phyloP scores from a whole-genome alignment of 1,140 invertebrate species.

The Drosophila athabasca region DNA sequence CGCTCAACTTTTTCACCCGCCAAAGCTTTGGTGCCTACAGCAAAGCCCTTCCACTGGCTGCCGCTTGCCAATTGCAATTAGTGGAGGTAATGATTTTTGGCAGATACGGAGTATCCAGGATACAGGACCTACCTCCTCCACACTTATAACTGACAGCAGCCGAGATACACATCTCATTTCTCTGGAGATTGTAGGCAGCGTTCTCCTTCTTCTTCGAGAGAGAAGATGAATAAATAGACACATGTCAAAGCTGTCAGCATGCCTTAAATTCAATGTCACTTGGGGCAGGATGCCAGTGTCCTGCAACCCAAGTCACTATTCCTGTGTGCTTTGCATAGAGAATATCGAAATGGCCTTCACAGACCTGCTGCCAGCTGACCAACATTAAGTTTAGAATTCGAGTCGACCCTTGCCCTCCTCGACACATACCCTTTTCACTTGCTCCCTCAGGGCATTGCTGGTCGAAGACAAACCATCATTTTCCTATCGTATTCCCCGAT shows the following conservation, averaged over 20 bases:
- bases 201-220: background rate
- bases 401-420: slow-evolving; percentile 5
- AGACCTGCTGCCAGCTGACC: slow-evolving; percentile 15
- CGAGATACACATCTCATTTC: slow-evolving; percentile 14
- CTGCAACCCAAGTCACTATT: background rate
- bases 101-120: slow-evolving; percentile 25
- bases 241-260: slow-evolving; percentile 62
- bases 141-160: slow-evolving; percentile 41
- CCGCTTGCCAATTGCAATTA: slow-evolving; percentile 59
- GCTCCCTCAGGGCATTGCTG: slow-evolving; percentile 12
- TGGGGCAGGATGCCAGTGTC: slow-evolving; percentile 5
- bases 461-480: slow-evolving; percentile 30
- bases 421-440: slow-evolving; percentile 57
- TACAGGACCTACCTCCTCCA: background rate
- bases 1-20: slow-evolving; percentile 25
- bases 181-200: background rate
- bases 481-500: slow-evolving; percentile 46
- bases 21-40: background rate
- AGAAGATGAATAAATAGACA: slow-evolving; percentile 42
- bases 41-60: background rate
- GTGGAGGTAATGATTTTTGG: slow-evolving; percentile 57
- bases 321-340: slow-evolving; percentile 27
- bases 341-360: slow-evolving; percentile 6
- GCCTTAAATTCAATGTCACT: slow-evolving; percentile 64
- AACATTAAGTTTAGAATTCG: slow-evolving; percentile 26